phyloP scores from a whole-genome alignment of 2,888 invertebrate species.

The Saturnia pavonia region DNA sequence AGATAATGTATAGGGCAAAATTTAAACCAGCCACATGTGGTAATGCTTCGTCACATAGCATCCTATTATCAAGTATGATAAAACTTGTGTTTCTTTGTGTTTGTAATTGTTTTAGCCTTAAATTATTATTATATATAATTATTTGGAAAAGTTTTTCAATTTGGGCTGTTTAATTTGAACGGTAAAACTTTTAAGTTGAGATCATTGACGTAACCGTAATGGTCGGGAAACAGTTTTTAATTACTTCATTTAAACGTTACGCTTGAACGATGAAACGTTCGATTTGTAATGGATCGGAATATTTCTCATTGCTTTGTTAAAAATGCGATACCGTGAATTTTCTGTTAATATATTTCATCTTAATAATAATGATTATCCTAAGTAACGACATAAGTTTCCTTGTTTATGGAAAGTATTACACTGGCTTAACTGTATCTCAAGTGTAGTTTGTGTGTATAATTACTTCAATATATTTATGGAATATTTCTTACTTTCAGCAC shows the following conservation, averaged over 20 bases:
- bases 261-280: constrained; percentile 10
- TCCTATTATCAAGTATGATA: too few species aligned
- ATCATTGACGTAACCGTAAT: neutral
- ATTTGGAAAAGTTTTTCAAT: neutral
- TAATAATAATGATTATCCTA: neutral
- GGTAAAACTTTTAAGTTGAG: neutral
- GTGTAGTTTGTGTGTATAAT: neutral
- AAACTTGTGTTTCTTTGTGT: too few species aligned
- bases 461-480: too few species aligned
- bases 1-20: too few species aligned
- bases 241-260: constrained; percentile 15
- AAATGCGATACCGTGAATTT: constrained; percentile 11
- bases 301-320: constrained; percentile 12
- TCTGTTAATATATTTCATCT: constrained; percentile 14
- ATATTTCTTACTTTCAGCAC: too few species aligned
- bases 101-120: neutral
- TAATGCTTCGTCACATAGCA: too few species aligned
- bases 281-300: constrained; percentile 13
- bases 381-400: neutral
- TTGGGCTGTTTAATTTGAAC: neutral
- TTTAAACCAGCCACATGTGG: too few species aligned
- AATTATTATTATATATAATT: neutral
- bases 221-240: constrained; percentile 8
- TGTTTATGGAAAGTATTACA: neutral
- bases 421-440: neutral